phyloP scores from a whole-genome alignment of 2,113 vertebrate genomes.

The Microcebus jonahi region DNA sequence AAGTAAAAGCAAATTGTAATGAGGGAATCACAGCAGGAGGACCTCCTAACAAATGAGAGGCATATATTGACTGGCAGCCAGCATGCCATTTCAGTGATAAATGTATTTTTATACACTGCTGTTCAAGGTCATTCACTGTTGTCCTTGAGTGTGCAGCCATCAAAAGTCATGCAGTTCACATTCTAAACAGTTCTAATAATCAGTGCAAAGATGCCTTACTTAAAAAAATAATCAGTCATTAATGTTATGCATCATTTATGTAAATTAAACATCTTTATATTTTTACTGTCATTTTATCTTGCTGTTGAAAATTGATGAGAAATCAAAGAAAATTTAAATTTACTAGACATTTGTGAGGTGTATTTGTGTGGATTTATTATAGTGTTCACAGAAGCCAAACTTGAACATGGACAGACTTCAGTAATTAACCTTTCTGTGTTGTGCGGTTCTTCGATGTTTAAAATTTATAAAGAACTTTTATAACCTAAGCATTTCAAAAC shows the following conservation, averaged over 20 bases:
- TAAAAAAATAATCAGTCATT: background rate
- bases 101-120: conserved; percentile 82
- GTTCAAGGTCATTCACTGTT: conserved; percentile 82
- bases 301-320: conserved; percentile 54
- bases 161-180: conserved; percentile 53
- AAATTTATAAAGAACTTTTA: conserved; percentile 43
- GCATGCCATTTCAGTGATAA: conserved; percentile 81
- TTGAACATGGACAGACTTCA: background rate
- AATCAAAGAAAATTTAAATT: conserved; percentile 55
- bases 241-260: conserved; percentile 19
- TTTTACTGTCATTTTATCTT: conserved; percentile 1
- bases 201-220: background rate
- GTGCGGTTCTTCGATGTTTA: background rate
- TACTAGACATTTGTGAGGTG: background rate
- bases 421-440: background rate
- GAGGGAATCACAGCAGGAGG: conserved; percentile 85
- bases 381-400: background rate
- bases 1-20: conserved; percentile 86
- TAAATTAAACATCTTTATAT: conserved; percentile 12
- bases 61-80: conserved; percentile 83
- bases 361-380: background rate
- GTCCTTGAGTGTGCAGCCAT: conserved; percentile 62
- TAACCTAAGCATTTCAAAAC: background rate
- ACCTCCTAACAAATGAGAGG: conserved; percentile 82
- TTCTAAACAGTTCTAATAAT: conserved; percentile 36